Evolutionary conservation across 1,140 invertebrate genomes (phyloP), one percentile per base, ranked within the genome.

Genomic region (Aphelinus atriplicis): DNA sequence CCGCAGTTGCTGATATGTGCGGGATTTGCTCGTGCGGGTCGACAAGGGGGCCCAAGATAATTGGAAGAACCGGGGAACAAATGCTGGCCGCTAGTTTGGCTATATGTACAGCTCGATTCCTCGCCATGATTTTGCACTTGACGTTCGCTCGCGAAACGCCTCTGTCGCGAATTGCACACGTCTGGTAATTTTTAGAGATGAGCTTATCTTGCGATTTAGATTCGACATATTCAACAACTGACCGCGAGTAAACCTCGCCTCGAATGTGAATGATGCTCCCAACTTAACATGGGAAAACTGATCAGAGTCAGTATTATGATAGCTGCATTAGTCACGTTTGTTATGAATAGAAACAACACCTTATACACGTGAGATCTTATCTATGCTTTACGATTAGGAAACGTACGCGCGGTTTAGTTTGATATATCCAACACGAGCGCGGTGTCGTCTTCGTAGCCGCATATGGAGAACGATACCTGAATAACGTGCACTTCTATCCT

Each of bases 301-400:
- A 46, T 50, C 3, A 58, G 1, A n/a, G 43, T 42, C 43, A 60
- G 48, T 51, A 62, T 26, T 55, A 71, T 3, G 61, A 71, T 55
- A 48, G 45, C 51, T 2, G 7, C 43, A 63, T 57, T 63, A 42
- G 51, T 71, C 60, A 71, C n/a, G 46, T 46, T 50, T 2, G 61
- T 64, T 71, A 71, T 46, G 64, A 64, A 71, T 71, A 71, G 61
- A 50, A 10, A 42, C 60, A 43, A 10, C n/a, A 26, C 48, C 53
- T 60, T 64, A 64, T 47, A 71, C 65, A 42, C 43, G 62, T 65
- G 71, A 65, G 66, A 9, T 42, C 5, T 68, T 66, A 9, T 65
- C 58, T 58, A 64, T 75, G 73, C 70, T 75, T 51, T 75, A 75
- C 70, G 70, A 75, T 69, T 75, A 75, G 73, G 64, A 57, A 63